Conservation (phyloP, 2,888 invertebrate species). For the Sepioteuthis lessoniana region DNA sequence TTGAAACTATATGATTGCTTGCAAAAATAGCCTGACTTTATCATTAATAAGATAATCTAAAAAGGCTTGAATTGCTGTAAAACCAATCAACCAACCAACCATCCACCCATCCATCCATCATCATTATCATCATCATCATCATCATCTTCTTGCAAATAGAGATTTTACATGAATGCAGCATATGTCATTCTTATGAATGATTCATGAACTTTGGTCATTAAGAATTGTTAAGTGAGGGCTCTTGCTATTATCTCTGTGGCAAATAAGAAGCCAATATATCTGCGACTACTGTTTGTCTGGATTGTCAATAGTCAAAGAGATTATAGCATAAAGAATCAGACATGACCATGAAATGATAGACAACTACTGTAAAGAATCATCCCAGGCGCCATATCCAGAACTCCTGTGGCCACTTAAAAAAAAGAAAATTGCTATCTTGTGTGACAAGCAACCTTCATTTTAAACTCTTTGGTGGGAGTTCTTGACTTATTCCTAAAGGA, state of each 20-base stretch:
- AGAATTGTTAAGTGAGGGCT: neutral
- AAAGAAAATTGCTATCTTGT: slow-evolving; percentile 15
- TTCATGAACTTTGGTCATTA: too few relatives aligned
- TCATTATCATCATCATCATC: too few relatives aligned
- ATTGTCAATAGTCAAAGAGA: neutral
- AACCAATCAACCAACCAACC: too few relatives aligned
- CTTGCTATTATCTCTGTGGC: neutral
- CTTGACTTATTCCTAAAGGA: too few relatives aligned
- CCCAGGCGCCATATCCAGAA: neutral
- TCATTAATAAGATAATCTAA: too few relatives aligned
- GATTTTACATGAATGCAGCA: too few relatives aligned
- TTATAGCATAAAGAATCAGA: neutral
- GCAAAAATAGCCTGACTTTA: too few relatives aligned
- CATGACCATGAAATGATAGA: neutral
- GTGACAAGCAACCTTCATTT: neutral
- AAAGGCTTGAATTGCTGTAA: too few relatives aligned
- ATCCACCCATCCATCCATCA: too few relatives aligned
- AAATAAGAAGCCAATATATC: neutral
- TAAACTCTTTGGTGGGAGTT: neutral
- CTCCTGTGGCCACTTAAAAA: neutral
- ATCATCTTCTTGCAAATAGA: too few relatives aligned
- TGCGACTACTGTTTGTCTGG: neutral
- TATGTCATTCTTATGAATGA: too few relatives aligned
- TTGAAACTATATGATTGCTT: too few relatives aligned
- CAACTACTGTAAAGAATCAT: neutral